Conservation (phyloP, 2,797 vertebrate genomes). For the Fistularia tabacaria region DNA sequence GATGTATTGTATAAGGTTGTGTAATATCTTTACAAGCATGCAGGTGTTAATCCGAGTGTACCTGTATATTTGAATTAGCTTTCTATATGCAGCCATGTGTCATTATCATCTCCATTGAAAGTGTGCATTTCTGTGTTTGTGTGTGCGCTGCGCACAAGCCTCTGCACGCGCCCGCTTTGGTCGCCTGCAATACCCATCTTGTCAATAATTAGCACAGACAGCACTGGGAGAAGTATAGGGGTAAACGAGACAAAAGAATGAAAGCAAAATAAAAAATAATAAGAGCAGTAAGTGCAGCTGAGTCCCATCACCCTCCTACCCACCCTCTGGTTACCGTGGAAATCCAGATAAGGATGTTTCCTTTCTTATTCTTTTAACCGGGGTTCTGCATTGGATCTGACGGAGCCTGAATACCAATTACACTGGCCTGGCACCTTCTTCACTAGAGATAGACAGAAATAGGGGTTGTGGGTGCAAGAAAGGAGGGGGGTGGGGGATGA, state of each 20-base stretch:
- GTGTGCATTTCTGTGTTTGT: conserved; percentile 4
- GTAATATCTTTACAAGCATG: conserved; percentile 24
- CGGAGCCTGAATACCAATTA: conserved; percentile 69
- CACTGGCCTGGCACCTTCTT: conserved; percentile 49
- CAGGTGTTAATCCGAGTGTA: conserved; percentile 30
- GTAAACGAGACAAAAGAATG: conserved; percentile 16
- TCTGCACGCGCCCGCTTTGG: neutral
- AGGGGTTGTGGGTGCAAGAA: conserved; percentile 41
- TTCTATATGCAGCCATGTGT: conserved; percentile 12
- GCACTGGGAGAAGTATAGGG: conserved; percentile 31
- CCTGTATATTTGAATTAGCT: neutral
- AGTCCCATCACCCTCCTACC: conserved; percentile 19
- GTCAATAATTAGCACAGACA: conserved; percentile 59
- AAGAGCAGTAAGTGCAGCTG: conserved; percentile 32
- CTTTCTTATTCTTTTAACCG: conserved; percentile 61
- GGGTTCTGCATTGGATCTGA: conserved; percentile 59
- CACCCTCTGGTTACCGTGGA: conserved; percentile 54
- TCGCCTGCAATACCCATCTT: conserved; percentile 10
- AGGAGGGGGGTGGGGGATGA: conserved; percentile 6
- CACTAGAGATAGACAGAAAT: conserved; percentile 41
- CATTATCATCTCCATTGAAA: conserved; percentile 1
- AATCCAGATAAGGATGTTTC: conserved; percentile 73
- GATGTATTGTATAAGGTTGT: conserved; percentile 18
- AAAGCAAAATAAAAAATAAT: conserved; percentile 34
- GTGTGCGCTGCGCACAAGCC: no score